Evolutionary conservation across 2,113 vertebrate species (phyloP), one percentile per base, ranked within the genome.

Genomic region (Brachypteracias leptosomus): DNA sequence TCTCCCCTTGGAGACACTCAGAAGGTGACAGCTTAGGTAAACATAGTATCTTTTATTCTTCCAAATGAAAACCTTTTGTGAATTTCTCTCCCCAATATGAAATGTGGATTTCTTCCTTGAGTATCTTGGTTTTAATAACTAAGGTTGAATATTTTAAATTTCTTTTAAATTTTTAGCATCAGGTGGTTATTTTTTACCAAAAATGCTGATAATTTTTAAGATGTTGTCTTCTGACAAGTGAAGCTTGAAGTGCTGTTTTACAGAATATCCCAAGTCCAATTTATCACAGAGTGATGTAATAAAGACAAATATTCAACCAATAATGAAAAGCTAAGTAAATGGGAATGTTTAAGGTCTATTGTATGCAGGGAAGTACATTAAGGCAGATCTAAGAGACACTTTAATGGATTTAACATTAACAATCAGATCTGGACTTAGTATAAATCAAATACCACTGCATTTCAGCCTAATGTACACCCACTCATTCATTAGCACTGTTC

Each of bases 331-430:
- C 93, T 97, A 96, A 97, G 96, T 97, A 98, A 98, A 97, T 76
- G 93, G 88, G 89, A 97, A 97, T 97, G 95, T 97, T 98, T 98
- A 98, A 98, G 95, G 77, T 96, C 95, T 97, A 14, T 95, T 98
- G 97, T 97, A 94, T 98, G 89, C 85, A 98, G 93, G 89, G 89
- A 96, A 98, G 96, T 98, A 97, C 97, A 98, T 98, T 98, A 98
- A 97, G 89, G 97, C 96, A 97, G 92, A 96, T 96, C 94, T 97
- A 97, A 97, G 95, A 98, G 97, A 97, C 93, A 96, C 93, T 97
- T 97, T 98, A 98, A 98, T 98, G 98, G 98, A 98, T 98, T 98
- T 98, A 98, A 97, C 95, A 97, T 98, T 98, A 98, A 97, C 97
- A 98, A 95, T 98, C 97, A 98, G 96, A 97, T 93, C 92, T 97